phyloP scores from a whole-genome alignment of 92 coral and sea anemone genomes.

The Ricordea florida region DNA sequence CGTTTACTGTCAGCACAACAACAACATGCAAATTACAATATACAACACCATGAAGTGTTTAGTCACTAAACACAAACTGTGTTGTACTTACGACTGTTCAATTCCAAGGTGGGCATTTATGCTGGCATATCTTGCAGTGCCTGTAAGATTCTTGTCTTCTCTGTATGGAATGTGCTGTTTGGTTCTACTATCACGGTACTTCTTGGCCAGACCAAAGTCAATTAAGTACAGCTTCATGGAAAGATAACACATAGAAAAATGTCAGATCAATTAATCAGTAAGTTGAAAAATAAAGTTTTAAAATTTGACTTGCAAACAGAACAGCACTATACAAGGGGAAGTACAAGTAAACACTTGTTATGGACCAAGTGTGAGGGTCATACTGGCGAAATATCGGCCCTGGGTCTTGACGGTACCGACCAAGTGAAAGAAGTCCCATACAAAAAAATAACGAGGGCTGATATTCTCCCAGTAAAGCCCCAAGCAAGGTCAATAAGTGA shows the following conservation, averaged over 20 bases:
- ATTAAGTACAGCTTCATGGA: conserved; percentile 91
- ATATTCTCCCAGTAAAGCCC: too few species aligned
- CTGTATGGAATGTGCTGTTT: conserved; percentile 94
- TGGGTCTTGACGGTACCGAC: too few species aligned
- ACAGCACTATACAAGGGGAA: background rate
- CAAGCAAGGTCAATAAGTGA: too few species aligned
- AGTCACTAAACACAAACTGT: background rate
- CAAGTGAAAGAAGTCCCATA: too few species aligned
- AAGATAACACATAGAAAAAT: background rate
- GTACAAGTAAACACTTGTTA: background rate
- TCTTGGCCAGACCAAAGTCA: conserved; percentile 98
- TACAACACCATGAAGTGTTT: too few species aligned
- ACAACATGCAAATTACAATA: too few species aligned
- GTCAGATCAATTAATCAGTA: too few species aligned
- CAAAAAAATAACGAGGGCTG: too few species aligned
- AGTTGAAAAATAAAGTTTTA: background rate
- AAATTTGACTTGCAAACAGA: background rate
- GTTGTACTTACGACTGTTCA: conserved; percentile 92
- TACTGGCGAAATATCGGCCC: too few species aligned
- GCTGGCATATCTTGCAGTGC: conserved; percentile 99
- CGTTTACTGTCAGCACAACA: background rate
- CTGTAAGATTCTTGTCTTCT: conserved; percentile 97
- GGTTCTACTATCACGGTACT: conserved; percentile 88
- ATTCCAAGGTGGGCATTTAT: conserved; percentile 98
- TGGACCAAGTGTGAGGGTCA: too few species aligned